These are phyloP conservation scores for Antigone vipio DNA, from an alignment of 2,113 vertebrate species.

Conservation along the genomic window DNA sequence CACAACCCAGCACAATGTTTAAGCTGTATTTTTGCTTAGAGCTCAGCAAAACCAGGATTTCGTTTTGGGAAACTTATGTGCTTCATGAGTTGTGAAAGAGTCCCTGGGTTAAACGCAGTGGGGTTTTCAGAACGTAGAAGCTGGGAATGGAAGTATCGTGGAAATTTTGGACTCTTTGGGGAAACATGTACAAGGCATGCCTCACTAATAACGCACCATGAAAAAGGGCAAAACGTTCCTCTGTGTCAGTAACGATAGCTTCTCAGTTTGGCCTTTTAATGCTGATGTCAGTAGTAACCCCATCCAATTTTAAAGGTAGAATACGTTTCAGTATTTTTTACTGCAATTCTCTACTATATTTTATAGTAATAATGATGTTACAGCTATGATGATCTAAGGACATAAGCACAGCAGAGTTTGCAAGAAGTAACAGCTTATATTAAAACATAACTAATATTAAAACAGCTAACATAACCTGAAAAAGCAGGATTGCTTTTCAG, in stretches of 20 bases:
- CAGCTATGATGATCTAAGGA: not conserved
- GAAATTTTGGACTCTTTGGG: conserved; percentile 20
- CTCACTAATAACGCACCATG: conserved; percentile 29
- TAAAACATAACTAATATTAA: conserved; percentile 20
- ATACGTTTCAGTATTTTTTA: not conserved
- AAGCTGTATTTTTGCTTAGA: conserved; percentile 28
- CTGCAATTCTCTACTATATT: not conserved
- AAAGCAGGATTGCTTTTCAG: not conserved
- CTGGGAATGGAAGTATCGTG: not conserved
- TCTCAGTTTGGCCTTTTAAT: conserved; percentile 8
- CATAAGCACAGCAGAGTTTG: not conserved
- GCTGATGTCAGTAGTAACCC: not conserved
- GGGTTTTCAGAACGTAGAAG: not conserved
- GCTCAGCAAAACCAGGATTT: not conserved
- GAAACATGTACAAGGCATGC: conserved; percentile 32
- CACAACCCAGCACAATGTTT: not conserved
- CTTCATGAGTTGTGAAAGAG: conserved; percentile 44
- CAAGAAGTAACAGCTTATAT: conserved; percentile 9
- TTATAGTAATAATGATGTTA: not conserved
- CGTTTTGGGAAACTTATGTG: not conserved
- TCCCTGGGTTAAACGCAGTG: not conserved
- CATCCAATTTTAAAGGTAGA: not conserved
- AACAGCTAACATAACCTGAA: not conserved
- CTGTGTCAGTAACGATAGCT: not conserved
- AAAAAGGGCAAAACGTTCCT: conserved; percentile 19